These are phyloP conservation scores for Nyctibius grandis DNA, from an alignment of 2,797 vertebrate species.

Conservation along the genomic window DNA sequence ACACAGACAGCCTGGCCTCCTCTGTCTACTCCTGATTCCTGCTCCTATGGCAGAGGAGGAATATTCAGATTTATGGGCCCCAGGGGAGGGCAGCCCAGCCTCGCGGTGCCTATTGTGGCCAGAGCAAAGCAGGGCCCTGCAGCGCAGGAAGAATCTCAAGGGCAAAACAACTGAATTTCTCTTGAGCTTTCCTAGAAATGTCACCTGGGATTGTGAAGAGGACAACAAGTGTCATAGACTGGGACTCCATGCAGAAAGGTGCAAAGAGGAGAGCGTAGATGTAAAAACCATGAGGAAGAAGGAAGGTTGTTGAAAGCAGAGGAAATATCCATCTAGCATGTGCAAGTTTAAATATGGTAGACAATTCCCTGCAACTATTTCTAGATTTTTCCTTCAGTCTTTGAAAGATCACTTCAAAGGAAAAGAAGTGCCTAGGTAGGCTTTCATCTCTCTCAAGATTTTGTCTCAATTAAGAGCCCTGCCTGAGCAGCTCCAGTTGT, in stretches of 20 bases:
- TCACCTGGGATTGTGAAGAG: neutral
- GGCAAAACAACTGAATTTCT: neutral
- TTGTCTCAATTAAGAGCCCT: neutral
- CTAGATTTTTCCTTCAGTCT: neutral
- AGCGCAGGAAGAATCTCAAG: neutral
- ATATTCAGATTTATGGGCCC: neutral
- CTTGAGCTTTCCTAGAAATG: neutral
- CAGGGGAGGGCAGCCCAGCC: neutral
- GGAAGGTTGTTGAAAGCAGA: neutral
- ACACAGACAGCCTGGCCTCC: neutral
- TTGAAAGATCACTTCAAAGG: neutral
- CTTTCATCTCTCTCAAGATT: neutral
- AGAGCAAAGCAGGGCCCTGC: neutral
- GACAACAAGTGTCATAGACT: neutral
- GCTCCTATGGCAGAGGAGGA: neutral
- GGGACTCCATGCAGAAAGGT: neutral
- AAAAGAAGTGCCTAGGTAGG: neutral
- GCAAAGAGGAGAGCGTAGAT: neutral
- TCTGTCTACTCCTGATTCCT: neutral
- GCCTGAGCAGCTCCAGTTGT: neutral
- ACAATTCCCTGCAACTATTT: neutral
- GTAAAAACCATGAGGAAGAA: neutral
- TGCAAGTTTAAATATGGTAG: neutral
- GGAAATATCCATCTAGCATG: neutral
- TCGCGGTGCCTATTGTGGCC: fast-evolving